Evolutionary conservation across 2,888 invertebrate genomes (phyloP).

Genomic region (Metellina segmentata): DNA sequence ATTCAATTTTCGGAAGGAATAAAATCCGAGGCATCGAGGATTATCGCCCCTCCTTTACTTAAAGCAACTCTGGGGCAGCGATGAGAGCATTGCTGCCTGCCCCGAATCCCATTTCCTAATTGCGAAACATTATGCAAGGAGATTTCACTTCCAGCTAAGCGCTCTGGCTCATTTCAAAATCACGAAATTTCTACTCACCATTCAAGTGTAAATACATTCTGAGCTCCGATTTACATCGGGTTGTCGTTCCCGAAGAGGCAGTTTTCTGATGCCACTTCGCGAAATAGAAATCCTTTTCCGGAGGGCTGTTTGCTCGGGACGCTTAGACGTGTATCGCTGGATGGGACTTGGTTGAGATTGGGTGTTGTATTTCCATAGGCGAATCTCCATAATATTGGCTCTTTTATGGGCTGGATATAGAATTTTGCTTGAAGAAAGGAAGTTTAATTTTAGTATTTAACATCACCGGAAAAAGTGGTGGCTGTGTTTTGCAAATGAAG

Average conservation of each 20-base stretch:
- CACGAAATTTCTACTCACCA: slow-evolving; percentile 36
- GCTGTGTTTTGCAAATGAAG: background rate
- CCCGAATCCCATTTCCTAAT: slow-evolving; percentile 56
- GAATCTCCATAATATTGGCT: slow-evolving; percentile 1
- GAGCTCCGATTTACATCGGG: slow-evolving; percentile 49
- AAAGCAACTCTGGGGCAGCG: slow-evolving; percentile 13
- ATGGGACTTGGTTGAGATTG: background rate
- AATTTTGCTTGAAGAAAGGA: background rate
- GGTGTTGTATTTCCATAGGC: background rate
- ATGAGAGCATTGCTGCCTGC: background rate
- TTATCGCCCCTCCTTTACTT: slow-evolving; percentile 41
- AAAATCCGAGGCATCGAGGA: slow-evolving; percentile 25
- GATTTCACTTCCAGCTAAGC: slow-evolving; percentile 26
- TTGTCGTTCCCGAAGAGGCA: slow-evolving; percentile 20
- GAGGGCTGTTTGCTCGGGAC: background rate
- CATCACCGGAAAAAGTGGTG: background rate
- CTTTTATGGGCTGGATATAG: background rate
- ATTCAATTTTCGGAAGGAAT: background rate
- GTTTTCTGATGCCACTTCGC: slow-evolving; percentile 49
- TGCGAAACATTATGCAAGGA: slow-evolving; percentile 63
- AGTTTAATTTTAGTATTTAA: background rate
- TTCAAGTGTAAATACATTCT: slow-evolving; percentile 56
- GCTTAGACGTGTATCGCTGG: background rate
- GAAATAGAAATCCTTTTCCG: slow-evolving; percentile 48
- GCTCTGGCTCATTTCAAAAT: slow-evolving; percentile 24